Percentiles rank a stretch among this genome's conserved stretches.
Evolutionary conservation across 2,113 vertebrate species (phyloP).

Genomic region (Prietella phreatophila): DNA sequence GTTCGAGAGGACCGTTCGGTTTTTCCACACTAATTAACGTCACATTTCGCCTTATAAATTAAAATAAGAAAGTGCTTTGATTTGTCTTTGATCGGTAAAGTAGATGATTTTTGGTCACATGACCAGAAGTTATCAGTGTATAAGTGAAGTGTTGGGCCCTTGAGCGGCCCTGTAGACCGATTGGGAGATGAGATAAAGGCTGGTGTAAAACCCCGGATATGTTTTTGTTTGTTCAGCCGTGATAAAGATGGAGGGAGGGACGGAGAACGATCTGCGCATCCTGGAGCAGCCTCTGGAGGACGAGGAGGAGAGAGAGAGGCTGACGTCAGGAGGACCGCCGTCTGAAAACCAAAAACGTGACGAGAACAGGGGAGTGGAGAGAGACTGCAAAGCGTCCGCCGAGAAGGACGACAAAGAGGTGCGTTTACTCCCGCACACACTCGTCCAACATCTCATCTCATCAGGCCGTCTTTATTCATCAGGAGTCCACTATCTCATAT

Average conservation of each 20-base stretch:
- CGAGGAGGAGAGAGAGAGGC: constrained; percentile 68
- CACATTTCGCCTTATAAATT: neutral
- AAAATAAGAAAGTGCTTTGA: neutral
- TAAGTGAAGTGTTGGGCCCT: no score
- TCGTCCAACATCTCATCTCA: neutral
- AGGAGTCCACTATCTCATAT: neutral
- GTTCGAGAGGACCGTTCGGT: constrained; percentile 55
- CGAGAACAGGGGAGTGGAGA: constrained; percentile 54
- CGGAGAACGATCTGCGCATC: constrained; percentile 84
- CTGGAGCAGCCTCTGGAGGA: constrained; percentile 83
- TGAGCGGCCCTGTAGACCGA: no score
- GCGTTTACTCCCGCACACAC: neutral
- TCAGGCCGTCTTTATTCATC: neutral
- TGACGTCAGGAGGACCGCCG: constrained; percentile 28
- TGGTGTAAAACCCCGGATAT: no score
- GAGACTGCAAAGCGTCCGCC: constrained; percentile 59
- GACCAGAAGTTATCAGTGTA: no score
- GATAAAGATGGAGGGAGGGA: constrained; percentile 94
- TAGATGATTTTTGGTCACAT: neutral
- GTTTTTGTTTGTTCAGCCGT: constrained; percentile 73
- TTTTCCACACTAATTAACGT: neutral
- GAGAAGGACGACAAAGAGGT: constrained; percentile 69
- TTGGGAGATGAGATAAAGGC: no score
- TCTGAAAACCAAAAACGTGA: constrained; percentile 65
- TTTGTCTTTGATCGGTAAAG: neutral